Conservation (phyloP, 2,113 vertebrate species). For the Chamaea fasciata region DNA sequence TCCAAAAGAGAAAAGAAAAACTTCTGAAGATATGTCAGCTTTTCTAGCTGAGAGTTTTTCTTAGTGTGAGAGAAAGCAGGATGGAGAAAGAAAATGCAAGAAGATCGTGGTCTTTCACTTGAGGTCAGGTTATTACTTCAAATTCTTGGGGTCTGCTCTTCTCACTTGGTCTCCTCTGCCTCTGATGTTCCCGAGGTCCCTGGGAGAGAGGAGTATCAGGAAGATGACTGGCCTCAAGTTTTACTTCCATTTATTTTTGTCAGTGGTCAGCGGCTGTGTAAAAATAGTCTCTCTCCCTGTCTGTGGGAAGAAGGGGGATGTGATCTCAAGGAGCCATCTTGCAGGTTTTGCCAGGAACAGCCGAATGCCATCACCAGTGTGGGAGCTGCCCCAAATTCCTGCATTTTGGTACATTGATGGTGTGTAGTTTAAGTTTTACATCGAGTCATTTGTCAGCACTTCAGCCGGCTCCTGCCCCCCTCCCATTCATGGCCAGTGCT, state of each 20-base stretch:
- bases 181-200: not conserved
- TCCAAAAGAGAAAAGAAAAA: not conserved
- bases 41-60: not conserved
- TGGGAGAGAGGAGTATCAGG: not conserved
- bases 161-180: not conserved
- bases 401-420: fast-evolving
- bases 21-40: not conserved
- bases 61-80: not conserved
- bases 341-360: not conserved
- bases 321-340: not conserved
- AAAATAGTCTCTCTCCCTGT: not conserved
- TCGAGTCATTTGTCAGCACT: not conserved
- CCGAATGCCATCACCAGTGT: fast-evolving
- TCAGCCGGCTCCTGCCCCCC: not conserved
- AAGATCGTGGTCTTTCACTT: not conserved
- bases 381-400: not conserved
- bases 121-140: not conserved
- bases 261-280: not conserved
- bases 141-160: not conserved
- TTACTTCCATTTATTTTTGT: not conserved
- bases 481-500: not conserved
- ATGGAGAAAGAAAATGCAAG: not conserved
- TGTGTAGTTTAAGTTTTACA: not conserved
- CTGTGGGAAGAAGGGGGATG: not conserved
- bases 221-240: not conserved